These are phyloP conservation scores for Amblyjoppa fuscipennis DNA, from an alignment of 2,888 invertebrate genomes.

Conservation along the genomic window DNA sequence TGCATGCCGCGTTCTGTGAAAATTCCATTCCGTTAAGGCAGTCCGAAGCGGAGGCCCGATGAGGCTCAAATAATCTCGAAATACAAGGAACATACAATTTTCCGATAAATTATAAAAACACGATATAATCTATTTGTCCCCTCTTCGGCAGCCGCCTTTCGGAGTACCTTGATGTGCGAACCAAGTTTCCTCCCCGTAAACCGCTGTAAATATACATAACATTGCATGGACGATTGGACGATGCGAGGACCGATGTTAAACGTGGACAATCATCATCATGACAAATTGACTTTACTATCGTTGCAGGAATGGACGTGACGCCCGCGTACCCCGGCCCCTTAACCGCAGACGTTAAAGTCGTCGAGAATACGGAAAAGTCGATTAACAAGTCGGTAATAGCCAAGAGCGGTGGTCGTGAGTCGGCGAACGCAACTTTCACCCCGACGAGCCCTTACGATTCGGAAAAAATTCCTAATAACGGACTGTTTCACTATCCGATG, in stretches of 20 bases:
- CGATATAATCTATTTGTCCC: neutral
- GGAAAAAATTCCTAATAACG: slow-evolving; percentile 54
- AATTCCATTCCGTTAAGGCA: neutral
- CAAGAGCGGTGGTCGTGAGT: slow-evolving; percentile 45
- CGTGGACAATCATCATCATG: slow-evolving; percentile 63
- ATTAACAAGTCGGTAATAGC: slow-evolving; percentile 76
- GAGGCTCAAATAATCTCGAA: neutral
- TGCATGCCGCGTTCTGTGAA: neutral
- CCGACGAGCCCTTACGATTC: slow-evolving; percentile 26
- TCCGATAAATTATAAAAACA: neutral
- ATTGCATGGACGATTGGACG: slow-evolving; percentile 64
- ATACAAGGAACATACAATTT: neutral
- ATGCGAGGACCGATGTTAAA: slow-evolving; percentile 46
- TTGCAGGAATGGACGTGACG: slow-evolving; percentile 83
- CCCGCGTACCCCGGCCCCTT: slow-evolving; percentile 78
- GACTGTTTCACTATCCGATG: slow-evolving; percentile 81
- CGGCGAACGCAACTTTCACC: slow-evolving; percentile 34
- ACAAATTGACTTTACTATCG: slow-evolving; percentile 71
- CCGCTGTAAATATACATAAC: slow-evolving; percentile 79
- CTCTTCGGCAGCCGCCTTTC: neutral
- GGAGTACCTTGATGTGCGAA: neutral
- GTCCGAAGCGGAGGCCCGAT: neutral
- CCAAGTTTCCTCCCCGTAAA: neutral
- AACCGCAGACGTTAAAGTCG: slow-evolving; percentile 72
- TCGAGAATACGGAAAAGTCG: slow-evolving; percentile 74